Evolutionary conservation across 2,113 vertebrate species (phyloP).

Genomic region (Pachyramphus minor): DNA sequence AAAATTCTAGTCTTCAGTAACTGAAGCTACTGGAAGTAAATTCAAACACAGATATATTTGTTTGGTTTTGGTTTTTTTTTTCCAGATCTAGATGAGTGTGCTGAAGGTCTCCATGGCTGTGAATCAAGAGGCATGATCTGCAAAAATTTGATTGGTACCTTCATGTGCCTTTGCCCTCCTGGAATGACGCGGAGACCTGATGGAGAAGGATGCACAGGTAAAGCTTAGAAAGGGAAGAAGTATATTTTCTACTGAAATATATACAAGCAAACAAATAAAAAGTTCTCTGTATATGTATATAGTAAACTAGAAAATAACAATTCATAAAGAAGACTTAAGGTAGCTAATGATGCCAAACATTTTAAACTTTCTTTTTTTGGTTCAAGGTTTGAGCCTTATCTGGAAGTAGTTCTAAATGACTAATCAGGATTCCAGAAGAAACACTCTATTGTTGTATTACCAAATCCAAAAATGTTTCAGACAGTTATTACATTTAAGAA

Average conservation of each 20-base stretch:
- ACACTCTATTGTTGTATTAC: not conserved
- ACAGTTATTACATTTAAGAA: not conserved
- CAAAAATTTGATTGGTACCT: conserved; percentile 87
- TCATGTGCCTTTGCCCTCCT: conserved; percentile 85
- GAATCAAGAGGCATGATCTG: conserved; percentile 84
- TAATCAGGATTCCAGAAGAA: not conserved
- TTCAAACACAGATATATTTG: not conserved
- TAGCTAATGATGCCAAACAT: not conserved
- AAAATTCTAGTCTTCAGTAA: not conserved
- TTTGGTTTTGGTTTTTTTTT: not conserved
- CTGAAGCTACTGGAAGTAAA: not conserved
- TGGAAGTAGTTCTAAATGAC: not conserved
- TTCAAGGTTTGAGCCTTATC: not conserved
- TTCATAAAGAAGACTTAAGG: not conserved
- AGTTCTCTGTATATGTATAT: not conserved
- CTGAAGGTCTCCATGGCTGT: conserved; percentile 81
- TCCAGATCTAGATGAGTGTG: conserved; percentile 83
- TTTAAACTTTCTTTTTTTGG: not conserved
- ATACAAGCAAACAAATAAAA: not conserved
- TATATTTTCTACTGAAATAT: not conserved
- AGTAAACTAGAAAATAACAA: not conserved
- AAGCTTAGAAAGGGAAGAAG: not conserved
- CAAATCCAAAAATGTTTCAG: not conserved
- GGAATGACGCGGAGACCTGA: conserved; percentile 78
- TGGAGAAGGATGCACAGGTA: conserved; percentile 82